phyloP scores from a whole-genome alignment of 2,888 invertebrate genomes.

The Brenthis daphne region DNA sequence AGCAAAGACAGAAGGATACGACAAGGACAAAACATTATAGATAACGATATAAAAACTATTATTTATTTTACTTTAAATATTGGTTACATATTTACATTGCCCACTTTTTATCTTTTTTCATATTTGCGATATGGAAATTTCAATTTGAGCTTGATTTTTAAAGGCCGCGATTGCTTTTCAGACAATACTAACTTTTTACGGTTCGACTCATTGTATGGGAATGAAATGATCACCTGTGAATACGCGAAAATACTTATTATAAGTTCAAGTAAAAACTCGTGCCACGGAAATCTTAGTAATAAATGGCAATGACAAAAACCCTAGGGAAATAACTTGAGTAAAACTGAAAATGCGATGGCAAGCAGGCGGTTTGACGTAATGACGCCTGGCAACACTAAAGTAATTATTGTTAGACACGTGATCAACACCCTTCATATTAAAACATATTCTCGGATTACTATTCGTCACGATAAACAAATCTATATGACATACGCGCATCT shows the following conservation, averaged over 20 bases:
- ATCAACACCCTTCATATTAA: conserved; percentile 53
- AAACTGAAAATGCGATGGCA: conserved; percentile 50
- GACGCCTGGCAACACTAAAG: conserved; percentile 55
- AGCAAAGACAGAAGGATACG: conserved; percentile 51
- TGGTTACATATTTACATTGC: conserved; percentile 5
- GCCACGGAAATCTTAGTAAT: conserved; percentile 59
- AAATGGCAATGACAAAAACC: conserved; percentile 54
- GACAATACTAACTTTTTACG: conserved; percentile 22
- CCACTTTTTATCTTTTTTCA: conserved; percentile 18
- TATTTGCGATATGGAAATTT: conserved; percentile 10
- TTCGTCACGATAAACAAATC: conserved; percentile 43
- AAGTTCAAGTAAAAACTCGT: conserved; percentile 46
- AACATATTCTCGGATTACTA: conserved; percentile 46
- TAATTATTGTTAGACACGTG: conserved; percentile 70
- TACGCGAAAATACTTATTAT: conserved; percentile 39
- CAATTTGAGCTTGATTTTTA: conserved; percentile 10
- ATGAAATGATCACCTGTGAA: conserved; percentile 31
- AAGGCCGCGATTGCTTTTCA: conserved; percentile 22
- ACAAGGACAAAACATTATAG: conserved; percentile 49
- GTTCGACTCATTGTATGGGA: conserved; percentile 19
- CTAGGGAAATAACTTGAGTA: conserved; percentile 59
- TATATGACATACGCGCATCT: conserved; percentile 34
- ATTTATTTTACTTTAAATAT: conserved; percentile 36
- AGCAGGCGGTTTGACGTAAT: conserved; percentile 52
- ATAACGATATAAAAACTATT: conserved; percentile 43